A percentile compares a stretch with the other conserved stretches of the same genome.
phyloP scores from a whole-genome alignment of 2,888 invertebrate genomes.

The Elmis aenea region DNA sequence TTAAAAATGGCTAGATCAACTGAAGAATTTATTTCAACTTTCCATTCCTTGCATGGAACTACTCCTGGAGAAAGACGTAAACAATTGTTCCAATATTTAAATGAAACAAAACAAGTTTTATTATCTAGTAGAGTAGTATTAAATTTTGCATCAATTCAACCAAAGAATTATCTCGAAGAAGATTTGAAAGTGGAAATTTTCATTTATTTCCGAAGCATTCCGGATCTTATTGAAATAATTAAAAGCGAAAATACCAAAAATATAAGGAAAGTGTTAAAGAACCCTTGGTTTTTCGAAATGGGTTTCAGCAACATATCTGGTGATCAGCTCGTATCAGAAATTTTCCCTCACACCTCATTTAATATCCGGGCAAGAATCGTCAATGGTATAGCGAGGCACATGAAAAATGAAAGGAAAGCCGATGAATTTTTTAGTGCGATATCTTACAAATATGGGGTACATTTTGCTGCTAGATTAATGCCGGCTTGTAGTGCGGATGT shows the following conservation, averaged over 20 bases:
- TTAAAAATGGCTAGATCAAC: constrained; percentile 6
- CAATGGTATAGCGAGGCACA: constrained; percentile 11
- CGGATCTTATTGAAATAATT: constrained; percentile 13
- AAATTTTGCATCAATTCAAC: constrained; percentile 6
- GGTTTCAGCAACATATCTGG: constrained; percentile 7
- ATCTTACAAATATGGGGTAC: constrained; percentile 15
- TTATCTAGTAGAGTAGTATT: too few relatives aligned
- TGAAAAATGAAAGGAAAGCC: constrained; percentile 8
- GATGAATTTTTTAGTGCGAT: constrained; percentile 15
- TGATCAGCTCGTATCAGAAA: constrained; percentile 9
- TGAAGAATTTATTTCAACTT: constrained; percentile 8
- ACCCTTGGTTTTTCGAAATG: constrained; percentile 14
- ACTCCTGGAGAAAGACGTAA: constrained; percentile 11
- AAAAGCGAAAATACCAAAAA: constrained; percentile 13
- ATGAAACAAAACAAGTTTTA: too few relatives aligned
- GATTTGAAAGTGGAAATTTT: constrained; percentile 16
- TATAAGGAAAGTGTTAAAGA: constrained; percentile 14
- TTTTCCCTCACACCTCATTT: constrained; percentile 13
- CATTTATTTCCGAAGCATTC: constrained; percentile 11
- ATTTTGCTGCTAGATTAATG: constrained; percentile 15
- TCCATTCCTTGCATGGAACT: constrained; percentile 7
- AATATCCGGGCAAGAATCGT: constrained; percentile 13
- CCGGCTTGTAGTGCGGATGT: constrained; percentile 10
- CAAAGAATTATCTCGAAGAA: constrained; percentile 10
- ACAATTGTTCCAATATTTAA: constrained; percentile 6